These are phyloP conservation scores for Garrulus glandarius DNA, from an alignment of 2,797 vertebrate genomes.

Conservation along the genomic window DNA sequence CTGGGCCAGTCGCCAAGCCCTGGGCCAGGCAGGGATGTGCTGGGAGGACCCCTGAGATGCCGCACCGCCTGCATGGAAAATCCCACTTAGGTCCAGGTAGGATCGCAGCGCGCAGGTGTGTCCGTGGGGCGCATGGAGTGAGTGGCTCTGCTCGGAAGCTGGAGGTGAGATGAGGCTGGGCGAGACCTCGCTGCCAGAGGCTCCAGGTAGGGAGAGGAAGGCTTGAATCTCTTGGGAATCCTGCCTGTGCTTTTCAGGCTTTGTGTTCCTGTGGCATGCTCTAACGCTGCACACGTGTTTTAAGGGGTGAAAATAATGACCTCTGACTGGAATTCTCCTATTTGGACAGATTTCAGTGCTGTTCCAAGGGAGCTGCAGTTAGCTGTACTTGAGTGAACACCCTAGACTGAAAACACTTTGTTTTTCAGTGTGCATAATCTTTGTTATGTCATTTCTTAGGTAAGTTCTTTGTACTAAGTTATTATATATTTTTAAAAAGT, in stretches of 20 bases:
- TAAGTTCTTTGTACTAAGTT: not conserved
- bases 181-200: not conserved
- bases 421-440: not conserved
- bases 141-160: not conserved
- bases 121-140: not conserved
- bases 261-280: not conserved
- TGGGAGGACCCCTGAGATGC: constrained; percentile 26
- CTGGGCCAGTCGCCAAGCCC: not conserved
- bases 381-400: not conserved
- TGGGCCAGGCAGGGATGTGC: constrained; percentile 17
- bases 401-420: not conserved
- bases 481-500: not conserved
- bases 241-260: not conserved
- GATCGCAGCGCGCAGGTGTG: not conserved
- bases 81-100: constrained; percentile 33
- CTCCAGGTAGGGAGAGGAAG: not conserved
- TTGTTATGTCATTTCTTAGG: not conserved
- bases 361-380: not conserved
- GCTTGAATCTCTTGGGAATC: not conserved
- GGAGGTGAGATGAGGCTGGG: not conserved
- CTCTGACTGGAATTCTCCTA: not conserved
- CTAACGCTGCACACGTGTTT: not conserved
- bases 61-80: not conserved
- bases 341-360: not conserved
- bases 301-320: not conserved